phyloP scores from a whole-genome alignment of 1,140 invertebrate species.

The Cyphomyrmex costatus region DNA sequence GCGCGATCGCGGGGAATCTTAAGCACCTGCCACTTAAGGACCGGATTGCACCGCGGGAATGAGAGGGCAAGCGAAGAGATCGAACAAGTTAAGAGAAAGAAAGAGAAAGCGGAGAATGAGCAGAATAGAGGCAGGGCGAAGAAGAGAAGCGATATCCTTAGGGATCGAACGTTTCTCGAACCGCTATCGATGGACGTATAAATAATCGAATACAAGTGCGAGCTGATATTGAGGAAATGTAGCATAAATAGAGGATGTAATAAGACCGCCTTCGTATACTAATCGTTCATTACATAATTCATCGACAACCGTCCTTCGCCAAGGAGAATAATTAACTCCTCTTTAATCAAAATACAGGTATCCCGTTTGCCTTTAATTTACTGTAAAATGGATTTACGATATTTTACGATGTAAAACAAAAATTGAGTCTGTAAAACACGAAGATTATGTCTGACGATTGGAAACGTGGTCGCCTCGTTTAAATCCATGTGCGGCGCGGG shows the following conservation, averaged over 20 bases:
- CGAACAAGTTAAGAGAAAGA: constrained; percentile 47
- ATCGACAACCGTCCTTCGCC: not conserved
- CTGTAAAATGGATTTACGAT: constrained; percentile 13
- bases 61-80: constrained; percentile 61
- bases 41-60: constrained; percentile 75
- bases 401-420: constrained; percentile 12
- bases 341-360: constrained; percentile 11
- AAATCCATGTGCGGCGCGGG: not conserved
- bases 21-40: constrained; percentile 81
- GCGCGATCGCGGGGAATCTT: constrained; percentile 79
- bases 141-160: constrained; percentile 68
- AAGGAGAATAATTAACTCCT: constrained; percentile 1
- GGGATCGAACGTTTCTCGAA: constrained; percentile 66
- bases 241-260: not conserved
- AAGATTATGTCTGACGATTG: not conserved
- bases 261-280: not conserved
- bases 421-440: not conserved
- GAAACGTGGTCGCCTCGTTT: constrained; percentile 1
- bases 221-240: not conserved
- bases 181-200: constrained; percentile 56
- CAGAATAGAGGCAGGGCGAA: not conserved
- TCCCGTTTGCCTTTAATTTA: not conserved
- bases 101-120: constrained; percentile 53
- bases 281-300: constrained; percentile 19
- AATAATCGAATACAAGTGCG: constrained; percentile 41